Conservation (phyloP, 2,113 vertebrate genomes). For the Gorsachius goisagi region DNA sequence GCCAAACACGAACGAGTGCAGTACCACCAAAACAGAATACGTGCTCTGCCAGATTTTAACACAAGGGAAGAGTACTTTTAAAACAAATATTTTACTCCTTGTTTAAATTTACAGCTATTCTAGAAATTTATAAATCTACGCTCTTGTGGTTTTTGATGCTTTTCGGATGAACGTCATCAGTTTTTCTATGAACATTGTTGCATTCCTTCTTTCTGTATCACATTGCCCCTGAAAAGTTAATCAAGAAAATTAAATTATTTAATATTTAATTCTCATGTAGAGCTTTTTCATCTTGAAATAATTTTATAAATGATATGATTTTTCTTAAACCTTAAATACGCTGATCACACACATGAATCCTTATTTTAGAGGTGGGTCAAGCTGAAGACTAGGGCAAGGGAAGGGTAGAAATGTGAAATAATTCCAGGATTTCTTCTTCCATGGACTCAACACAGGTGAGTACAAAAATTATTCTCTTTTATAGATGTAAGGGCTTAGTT, state of each 20-base stretch:
- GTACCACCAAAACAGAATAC: not conserved
- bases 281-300: not conserved
- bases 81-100: not conserved
- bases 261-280: not conserved
- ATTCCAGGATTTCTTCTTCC: not conserved
- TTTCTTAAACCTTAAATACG: not conserved
- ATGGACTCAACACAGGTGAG: not conserved
- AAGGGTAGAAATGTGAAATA: not conserved
- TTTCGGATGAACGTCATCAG: not conserved
- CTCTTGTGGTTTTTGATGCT: not conserved
- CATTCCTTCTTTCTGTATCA: not conserved
- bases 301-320: rapidly evolving
- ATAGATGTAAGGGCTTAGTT: not conserved
- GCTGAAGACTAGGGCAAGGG: not conserved
- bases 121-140: not conserved
- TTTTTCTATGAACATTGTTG: not conserved
- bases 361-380: not conserved
- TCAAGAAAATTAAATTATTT: not conserved
- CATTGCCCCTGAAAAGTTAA: slow-evolving; percentile 31
- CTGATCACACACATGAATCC: not conserved
- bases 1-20: rapidly evolving
- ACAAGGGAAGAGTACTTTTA: not conserved
- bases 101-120: not conserved
- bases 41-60: not conserved
- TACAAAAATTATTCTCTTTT: not conserved